These are phyloP conservation scores for Thinocorus orbignyianus DNA, from an alignment of 2,113 vertebrate genomes.

Conservation along the genomic window DNA sequence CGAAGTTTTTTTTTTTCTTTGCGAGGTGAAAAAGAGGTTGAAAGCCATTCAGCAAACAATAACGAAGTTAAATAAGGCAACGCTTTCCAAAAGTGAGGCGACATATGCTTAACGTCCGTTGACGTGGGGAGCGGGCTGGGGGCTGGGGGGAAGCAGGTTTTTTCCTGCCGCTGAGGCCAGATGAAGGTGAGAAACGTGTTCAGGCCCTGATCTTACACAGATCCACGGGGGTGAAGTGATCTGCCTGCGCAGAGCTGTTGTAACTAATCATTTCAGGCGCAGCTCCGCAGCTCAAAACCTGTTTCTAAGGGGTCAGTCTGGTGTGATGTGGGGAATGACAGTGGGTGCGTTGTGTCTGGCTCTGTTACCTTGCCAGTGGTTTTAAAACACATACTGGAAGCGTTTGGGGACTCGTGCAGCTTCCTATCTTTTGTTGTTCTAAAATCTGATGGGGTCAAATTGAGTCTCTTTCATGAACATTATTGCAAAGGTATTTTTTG, in stretches of 20 bases:
- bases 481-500: background rate
- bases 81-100: background rate
- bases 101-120: constrained; percentile 17
- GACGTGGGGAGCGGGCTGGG: background rate
- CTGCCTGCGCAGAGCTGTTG: constrained; percentile 15
- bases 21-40: background rate
- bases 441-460: background rate
- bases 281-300: background rate
- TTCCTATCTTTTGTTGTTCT: background rate
- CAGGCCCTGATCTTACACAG: constrained; percentile 39
- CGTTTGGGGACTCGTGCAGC: background rate
- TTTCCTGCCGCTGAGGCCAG: constrained; percentile 30
- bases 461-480: background rate
- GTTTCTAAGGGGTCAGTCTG: background rate
- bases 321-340: background rate
- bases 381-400: background rate
- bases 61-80: background rate
- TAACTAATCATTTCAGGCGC: constrained; percentile 19
- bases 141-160: background rate
- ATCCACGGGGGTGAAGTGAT: background rate
- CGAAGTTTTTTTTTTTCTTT: background rate
- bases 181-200: background rate
- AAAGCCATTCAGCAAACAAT: background rate
- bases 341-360: background rate
- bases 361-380: background rate